Conservation (phyloP, 2,888 invertebrate genomes). For the Oasisia sp. region DNA sequence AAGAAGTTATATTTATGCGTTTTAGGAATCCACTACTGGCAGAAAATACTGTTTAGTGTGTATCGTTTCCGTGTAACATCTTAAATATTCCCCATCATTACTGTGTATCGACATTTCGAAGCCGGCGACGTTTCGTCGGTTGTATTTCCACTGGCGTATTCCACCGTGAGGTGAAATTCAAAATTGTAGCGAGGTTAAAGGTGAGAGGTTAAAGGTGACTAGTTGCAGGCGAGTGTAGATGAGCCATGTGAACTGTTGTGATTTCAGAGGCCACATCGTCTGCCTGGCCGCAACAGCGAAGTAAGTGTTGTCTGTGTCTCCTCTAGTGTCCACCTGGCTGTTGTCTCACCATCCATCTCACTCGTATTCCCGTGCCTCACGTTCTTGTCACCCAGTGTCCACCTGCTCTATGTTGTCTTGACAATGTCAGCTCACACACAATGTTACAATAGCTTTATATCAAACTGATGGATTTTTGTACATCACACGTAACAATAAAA, state of each 20-base stretch:
- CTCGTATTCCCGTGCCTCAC: neutral
- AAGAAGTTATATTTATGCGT: neutral
- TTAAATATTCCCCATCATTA: neutral
- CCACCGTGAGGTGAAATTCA: neutral
- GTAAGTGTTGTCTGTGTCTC: constrained; percentile 23
- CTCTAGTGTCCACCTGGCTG: neutral
- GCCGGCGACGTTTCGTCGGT: neutral
- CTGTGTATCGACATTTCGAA: neutral
- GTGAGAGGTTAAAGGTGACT: neutral
- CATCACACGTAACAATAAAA: too few relatives aligned
- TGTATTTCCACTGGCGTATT: neutral
- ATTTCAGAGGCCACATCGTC: constrained; percentile 25
- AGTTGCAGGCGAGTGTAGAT: neutral
- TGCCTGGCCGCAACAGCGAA: constrained; percentile 26
- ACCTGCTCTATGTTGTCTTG: neutral
- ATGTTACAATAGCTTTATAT: neutral
- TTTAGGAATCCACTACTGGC: neutral
- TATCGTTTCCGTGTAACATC: neutral
- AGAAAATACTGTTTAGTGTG: neutral
- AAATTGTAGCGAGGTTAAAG: neutral
- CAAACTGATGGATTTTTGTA: neutral
- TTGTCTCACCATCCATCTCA: neutral
- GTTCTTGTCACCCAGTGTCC: neutral
- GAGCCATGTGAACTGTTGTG: constrained; percentile 17
- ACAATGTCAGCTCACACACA: neutral